Evolutionary conservation across 2,797 vertebrate species (phyloP), one percentile per base, ranked within the genome.

Genomic region (Picus viridis): DNA sequence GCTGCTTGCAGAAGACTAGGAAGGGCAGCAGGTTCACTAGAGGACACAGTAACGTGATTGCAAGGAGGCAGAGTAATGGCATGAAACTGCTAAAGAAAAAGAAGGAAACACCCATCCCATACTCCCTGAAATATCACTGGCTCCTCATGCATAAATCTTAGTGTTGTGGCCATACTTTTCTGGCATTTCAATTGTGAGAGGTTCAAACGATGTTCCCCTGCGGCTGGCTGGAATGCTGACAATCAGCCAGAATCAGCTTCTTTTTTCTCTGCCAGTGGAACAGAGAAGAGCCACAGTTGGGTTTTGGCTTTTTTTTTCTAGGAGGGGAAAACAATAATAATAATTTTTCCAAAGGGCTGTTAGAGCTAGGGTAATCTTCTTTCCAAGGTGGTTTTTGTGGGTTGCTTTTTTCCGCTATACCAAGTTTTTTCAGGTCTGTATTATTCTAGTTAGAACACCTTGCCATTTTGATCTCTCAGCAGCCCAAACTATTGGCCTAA

Each of bases 401-500:
- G 14, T 78, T 86, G 23, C 7, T 74, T 86, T 86, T 75, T 84
- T 63, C 32, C 56, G 86, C 61, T n/a, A 63, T 53, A 58, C 5
- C 15, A 88, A 76, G 49, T 20, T 56, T 94, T 88, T 71, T 57
- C 64, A 94, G 64, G n/a, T 65, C 88, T 89, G n/a, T 73, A 61
- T 92, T 78, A 76, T 90, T 89, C 83, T 64, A 41, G 74, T 77
- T 76, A 76, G 67, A 74, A 81, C 43, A 76, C 27, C 43, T 75
- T 87, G 58, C 87, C 92, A 76, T 92, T 95, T 92, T 83, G 65
- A 68, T 71, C 47, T 80, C 54, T 82, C 68, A 59, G 86, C 61
- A 84, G 58, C 72, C 32, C 47, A 88, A 91, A 79, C 20, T 62
- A 39, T 70, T 79, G 68, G 86, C 85, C 71, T 91, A 82, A 75